These are phyloP conservation scores for Chlamydotis undulata DNA, from an alignment of 2,113 vertebrate species.

Conservation along the genomic window DNA sequence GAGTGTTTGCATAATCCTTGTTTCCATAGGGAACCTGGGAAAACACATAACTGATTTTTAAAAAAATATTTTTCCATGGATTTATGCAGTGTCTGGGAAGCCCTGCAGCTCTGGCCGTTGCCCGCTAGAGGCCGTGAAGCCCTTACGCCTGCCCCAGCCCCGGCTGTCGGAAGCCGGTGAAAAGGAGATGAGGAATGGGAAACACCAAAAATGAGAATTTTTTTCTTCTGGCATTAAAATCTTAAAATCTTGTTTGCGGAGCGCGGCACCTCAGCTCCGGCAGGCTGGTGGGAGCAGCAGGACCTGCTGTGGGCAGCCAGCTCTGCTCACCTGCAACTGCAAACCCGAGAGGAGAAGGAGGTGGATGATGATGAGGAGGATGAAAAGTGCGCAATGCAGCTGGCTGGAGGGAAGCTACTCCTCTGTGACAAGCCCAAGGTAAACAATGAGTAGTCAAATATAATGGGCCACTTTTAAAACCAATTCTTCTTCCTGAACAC, in stretches of 20 bases:
- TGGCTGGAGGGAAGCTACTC: neutral
- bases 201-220: neutral
- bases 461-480: neutral
- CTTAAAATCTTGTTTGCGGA: neutral
- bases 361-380: neutral
- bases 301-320: neutral
- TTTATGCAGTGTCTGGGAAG: neutral
- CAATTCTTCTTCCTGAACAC: neutral
- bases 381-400: neutral
- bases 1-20: neutral
- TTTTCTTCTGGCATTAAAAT: neutral
- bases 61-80: neutral
- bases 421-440: neutral
- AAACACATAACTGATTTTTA: neutral
- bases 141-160: constrained; percentile 6
- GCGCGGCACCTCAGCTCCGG: neutral
- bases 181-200: neutral
- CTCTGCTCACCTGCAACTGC: neutral
- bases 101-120: constrained; percentile 50
- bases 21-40: neutral
- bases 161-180: neutral
- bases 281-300: neutral
- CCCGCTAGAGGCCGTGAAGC: constrained; percentile 79
- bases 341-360: neutral
- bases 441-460: neutral